phyloP scores from a whole-genome alignment of 2,888 invertebrate species.

The Rhaphigaster nebulosa region DNA sequence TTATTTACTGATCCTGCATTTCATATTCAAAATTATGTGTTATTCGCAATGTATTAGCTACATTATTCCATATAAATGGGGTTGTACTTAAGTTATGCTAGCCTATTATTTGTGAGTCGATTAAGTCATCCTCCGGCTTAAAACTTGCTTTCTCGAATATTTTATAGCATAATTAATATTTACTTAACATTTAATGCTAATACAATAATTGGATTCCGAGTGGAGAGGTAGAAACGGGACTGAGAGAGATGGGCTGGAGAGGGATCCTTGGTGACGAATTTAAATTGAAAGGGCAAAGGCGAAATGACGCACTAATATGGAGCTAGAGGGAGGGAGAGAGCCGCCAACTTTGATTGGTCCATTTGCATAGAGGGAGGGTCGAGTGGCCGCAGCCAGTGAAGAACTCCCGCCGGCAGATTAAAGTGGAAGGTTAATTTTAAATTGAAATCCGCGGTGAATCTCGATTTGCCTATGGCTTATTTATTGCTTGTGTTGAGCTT shows the following conservation, averaged over 20 bases:
- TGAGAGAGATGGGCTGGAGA: conserved; percentile 1
- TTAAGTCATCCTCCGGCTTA: too few species aligned
- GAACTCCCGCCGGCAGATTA: conserved; percentile 43
- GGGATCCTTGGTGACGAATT: conserved; percentile 35
- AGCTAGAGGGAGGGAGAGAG: background rate
- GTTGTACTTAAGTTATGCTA: too few species aligned
- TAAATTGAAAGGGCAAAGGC: conserved; percentile 47
- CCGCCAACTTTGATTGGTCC: conserved; percentile 47
- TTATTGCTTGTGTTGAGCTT: background rate
- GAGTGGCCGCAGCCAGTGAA: conserved; percentile 30
- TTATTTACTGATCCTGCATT: too few species aligned
- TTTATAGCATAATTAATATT: background rate
- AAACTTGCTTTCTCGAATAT: background rate
- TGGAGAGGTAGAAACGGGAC: background rate
- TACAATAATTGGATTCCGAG: background rate
- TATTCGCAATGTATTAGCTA: too few species aligned
- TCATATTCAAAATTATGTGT: too few species aligned
- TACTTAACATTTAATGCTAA: background rate
- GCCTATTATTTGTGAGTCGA: too few species aligned
- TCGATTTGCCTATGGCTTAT: background rate
- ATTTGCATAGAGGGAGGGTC: conserved; percentile 48
- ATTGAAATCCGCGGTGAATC: background rate
- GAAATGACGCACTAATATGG: conserved; percentile 44
- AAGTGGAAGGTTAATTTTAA: conserved; percentile 47
- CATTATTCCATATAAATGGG: too few species aligned